Conservation (phyloP, 2,888 invertebrate species). For the Ormyrus nitidulus region DNA sequence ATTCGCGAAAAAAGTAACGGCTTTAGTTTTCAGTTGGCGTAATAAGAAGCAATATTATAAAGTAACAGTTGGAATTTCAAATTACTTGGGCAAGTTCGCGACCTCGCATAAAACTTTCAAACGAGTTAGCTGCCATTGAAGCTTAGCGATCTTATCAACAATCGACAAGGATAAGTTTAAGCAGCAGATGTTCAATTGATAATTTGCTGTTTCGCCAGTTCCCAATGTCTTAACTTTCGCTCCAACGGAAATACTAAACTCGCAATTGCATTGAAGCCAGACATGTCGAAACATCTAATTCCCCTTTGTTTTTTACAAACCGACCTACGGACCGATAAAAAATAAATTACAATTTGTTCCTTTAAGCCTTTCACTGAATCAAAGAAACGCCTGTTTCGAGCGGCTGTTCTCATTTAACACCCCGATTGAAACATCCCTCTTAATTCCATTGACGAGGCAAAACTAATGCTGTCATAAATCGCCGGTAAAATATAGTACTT, state of each 20-base stretch:
- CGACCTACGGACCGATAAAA: no score
- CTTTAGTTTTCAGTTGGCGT: no score
- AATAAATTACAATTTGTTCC: no score
- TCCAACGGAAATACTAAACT: no score
- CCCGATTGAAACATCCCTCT: not conserved
- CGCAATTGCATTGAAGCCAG: no score
- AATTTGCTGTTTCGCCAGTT: conserved; percentile 25
- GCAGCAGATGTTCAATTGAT: conserved; percentile 46
- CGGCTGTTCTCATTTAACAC: not conserved
- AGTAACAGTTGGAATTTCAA: conserved; percentile 36
- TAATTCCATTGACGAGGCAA: not conserved
- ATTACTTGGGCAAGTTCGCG: conserved; percentile 30
- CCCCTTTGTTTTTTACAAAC: no score
- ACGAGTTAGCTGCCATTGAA: conserved; percentile 18
- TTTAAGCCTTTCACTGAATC: no score
- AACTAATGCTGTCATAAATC: conserved; percentile 17
- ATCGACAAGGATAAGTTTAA: conserved; percentile 38
- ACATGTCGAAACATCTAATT: no score
- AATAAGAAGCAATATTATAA: conserved; percentile 24
- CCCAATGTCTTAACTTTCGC: not conserved
- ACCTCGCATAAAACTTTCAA: conserved; percentile 45
- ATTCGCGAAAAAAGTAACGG: no score
- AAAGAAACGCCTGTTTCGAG: no score
- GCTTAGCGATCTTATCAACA: conserved; percentile 31
- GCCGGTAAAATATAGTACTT: conserved; percentile 10